Evolutionary conservation across 2,113 vertebrate genomes (phyloP), one percentile per base, ranked within the genome.

Genomic region (Corythornis cristatus): DNA sequence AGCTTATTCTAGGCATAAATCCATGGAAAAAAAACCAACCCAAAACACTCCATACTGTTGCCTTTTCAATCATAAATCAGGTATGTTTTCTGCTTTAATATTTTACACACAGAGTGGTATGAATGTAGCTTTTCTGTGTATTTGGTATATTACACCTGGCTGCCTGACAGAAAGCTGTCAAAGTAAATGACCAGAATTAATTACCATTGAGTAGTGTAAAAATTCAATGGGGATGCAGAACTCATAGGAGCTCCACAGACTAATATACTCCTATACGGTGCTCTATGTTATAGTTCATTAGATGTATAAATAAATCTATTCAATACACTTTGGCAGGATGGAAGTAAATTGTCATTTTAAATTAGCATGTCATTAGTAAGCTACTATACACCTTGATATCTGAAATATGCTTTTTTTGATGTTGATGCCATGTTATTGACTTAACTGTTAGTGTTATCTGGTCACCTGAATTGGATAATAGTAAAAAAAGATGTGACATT

Each of bases 341-440:
- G 65, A 97, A 93, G 71, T 83, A 92, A 91, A 75, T 86, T 93
- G 91, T 91, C 83, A 50, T 94, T 58, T 93, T 95, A 82, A 96
- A 93, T 92, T 92, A 93, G 91, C 73, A 40, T 95, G 53, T 90
- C 60, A 50, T 91, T 94, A 57, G 19, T 33, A 25, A 73, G 37
- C 40, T 61, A 87, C 13, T 42, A 42, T 57, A 78, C 11, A 89
- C 17, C 28, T 93, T 3, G 0, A 10, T 95, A 74, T 70, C 40
- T 62, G 51, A 94, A 81, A 67, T 90, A n/a, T 1, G 3, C 42
- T 88, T 67, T 15, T 81, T 74, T 75, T 74, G 12, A 11, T 77
- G 25, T 43, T 60, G 28, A 28, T 90, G 29, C 15, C 18, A 15
- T 64, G 15, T 62, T 89, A 68, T 28, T 89, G 45, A 88, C 42